phyloP scores from a whole-genome alignment of 2,888 invertebrate genomes.

The Eurytoma adleriae region DNA sequence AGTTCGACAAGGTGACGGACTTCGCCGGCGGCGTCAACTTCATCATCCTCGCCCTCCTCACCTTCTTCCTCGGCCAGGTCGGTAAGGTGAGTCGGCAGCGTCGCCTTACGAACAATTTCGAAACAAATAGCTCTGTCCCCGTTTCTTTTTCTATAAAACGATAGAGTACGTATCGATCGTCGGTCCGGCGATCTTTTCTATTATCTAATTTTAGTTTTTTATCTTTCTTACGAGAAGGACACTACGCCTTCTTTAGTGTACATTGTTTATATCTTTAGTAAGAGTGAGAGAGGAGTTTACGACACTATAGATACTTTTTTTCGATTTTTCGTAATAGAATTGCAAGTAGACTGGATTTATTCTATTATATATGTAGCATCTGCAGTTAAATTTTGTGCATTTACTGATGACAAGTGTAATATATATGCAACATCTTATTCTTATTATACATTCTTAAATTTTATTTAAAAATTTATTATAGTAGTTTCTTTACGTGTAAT shows the following conservation, averaged over 20 bases:
- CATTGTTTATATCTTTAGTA: no score
- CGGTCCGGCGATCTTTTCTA: background rate
- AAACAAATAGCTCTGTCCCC: conserved; percentile 51
- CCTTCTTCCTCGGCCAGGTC: conserved; percentile 90
- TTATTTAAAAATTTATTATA: background rate
- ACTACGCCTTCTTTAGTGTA: no score
- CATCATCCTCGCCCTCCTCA: conserved; percentile 90
- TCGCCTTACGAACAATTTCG: conserved; percentile 9
- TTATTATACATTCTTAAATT: background rate
- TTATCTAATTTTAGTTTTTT: background rate
- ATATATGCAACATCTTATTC: background rate
- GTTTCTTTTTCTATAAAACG: background rate
- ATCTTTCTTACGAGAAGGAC: no score
- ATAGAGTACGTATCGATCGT: conserved; percentile 17
- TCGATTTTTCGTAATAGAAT: conserved; percentile 5
- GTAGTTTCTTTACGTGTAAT: background rate
- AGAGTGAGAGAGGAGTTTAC: no score
- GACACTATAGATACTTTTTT: no score
- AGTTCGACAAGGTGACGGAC: conserved; percentile 94
- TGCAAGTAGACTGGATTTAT: conserved; percentile 19
- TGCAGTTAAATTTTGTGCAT: conserved; percentile 44
- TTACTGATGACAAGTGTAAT: conserved; percentile 29
- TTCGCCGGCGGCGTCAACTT: conserved; percentile 96
- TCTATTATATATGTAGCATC: conserved; percentile 16
- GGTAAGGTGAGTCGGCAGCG: conserved; percentile 79